Conservation (phyloP, 2,797 vertebrate genomes). For the Amazonetta brasiliensis region DNA sequence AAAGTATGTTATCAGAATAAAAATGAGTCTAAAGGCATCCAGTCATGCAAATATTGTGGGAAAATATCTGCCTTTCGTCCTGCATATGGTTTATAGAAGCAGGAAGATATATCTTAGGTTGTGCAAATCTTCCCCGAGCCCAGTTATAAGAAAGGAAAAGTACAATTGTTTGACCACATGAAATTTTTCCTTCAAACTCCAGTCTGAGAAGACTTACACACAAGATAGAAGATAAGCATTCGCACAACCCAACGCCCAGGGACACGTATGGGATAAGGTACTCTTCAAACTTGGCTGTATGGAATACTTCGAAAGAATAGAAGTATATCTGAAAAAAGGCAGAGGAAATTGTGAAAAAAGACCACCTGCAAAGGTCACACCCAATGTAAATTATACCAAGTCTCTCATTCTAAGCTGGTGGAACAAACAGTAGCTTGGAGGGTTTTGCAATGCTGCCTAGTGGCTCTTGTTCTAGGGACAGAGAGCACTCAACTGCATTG, state of each 20-base stretch:
- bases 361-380: background rate
- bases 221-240: slow-evolving; percentile 87
- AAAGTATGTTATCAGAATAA: background rate
- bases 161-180: background rate
- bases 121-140: background rate
- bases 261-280: slow-evolving; percentile 86
- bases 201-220: slow-evolving; percentile 82
- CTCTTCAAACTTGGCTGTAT: slow-evolving; percentile 84
- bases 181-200: background rate
- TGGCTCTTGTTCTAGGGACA: background rate
- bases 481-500: slow-evolving; percentile 83
- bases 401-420: background rate
- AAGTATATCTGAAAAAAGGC: slow-evolving; percentile 87
- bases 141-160: background rate
- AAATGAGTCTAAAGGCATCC: background rate
- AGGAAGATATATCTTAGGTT: background rate
- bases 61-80: background rate
- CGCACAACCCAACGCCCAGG: slow-evolving; percentile 89
- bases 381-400: background rate
- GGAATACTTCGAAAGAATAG: slow-evolving; percentile 91
- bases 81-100: background rate
- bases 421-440: background rate
- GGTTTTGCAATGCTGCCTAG: background rate
- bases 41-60: background rate
- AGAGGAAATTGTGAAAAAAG: slow-evolving; percentile 13